Conservation (phyloP, 2,113 vertebrate genomes). For the Dendrocopos noguchii region DNA sequence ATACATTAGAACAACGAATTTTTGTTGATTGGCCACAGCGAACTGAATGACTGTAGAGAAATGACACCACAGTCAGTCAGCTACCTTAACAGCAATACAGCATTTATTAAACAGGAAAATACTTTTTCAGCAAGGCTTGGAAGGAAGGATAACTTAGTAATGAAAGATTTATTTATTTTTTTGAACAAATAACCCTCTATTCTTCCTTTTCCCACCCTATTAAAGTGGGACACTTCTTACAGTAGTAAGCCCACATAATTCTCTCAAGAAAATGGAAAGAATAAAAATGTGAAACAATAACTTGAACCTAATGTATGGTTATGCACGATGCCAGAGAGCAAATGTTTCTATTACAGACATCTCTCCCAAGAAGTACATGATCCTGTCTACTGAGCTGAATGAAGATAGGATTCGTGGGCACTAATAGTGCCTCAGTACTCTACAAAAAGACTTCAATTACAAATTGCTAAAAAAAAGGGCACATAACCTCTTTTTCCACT, state of each 20-base stretch:
- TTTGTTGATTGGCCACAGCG: slow-evolving; percentile 89
- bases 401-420: neutral
- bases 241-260: neutral
- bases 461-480: neutral
- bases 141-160: neutral
- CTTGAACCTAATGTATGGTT: neutral
- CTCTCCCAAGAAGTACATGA: neutral
- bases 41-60: slow-evolving; percentile 87
- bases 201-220: neutral
- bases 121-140: neutral
- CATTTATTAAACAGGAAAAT: neutral
- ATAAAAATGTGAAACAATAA: neutral
- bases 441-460: neutral
- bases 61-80: neutral
- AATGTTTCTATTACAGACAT: neutral
- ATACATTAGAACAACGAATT: slow-evolving; percentile 87
- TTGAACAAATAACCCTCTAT: neutral
- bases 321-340: neutral
- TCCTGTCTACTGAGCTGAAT: neutral
- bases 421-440: neutral
- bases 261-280: neutral
- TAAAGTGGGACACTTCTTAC: neutral
- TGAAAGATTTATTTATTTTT: neutral
- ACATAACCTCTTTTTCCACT: neutral
- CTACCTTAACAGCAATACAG: neutral